These are phyloP conservation scores for Chaetorhynchus papuensis DNA, from an alignment of 2,113 vertebrate genomes.

Conservation along the genomic window DNA sequence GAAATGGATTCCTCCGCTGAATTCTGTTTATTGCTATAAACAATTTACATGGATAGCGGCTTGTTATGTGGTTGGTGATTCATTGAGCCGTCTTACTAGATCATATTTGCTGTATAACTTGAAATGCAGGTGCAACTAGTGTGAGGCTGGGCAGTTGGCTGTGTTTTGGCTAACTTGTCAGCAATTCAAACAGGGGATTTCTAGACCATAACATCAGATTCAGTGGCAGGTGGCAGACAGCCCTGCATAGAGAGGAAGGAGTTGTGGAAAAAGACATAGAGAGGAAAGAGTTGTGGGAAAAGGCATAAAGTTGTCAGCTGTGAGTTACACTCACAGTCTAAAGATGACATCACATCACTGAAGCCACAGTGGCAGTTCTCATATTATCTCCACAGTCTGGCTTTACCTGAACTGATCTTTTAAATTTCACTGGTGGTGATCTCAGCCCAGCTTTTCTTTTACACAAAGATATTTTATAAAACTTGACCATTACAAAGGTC, in stretches of 20 bases:
- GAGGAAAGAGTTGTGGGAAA: not conserved
- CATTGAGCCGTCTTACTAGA: not conserved
- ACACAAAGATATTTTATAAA: not conserved
- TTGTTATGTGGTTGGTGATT: not conserved
- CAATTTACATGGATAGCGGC: not conserved
- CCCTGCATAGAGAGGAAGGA: not conserved
- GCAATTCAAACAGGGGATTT: not conserved
- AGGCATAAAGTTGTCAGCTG: not conserved
- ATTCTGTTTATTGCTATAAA: not conserved
- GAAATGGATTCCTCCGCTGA: not conserved
- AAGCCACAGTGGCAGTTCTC: fast-evolving
- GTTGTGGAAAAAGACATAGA: not conserved
- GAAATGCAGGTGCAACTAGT: fast-evolving
- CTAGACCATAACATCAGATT: not conserved
- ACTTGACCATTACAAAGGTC: not conserved
- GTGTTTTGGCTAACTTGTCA: fast-evolving
- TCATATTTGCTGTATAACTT: not conserved
- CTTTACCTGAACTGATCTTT: not conserved
- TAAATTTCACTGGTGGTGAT: not conserved
- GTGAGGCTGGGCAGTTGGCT: not conserved
- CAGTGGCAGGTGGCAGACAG: not conserved
- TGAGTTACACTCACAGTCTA: not conserved
- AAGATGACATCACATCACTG: not conserved
- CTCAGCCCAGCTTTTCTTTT: not conserved
- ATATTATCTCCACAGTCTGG: not conserved